A percentile compares a stretch with the other conserved stretches of the same genome.
phyloP scores from a whole-genome alignment of 2,113 vertebrate species.

The Andinoacara biseriatus region DNA sequence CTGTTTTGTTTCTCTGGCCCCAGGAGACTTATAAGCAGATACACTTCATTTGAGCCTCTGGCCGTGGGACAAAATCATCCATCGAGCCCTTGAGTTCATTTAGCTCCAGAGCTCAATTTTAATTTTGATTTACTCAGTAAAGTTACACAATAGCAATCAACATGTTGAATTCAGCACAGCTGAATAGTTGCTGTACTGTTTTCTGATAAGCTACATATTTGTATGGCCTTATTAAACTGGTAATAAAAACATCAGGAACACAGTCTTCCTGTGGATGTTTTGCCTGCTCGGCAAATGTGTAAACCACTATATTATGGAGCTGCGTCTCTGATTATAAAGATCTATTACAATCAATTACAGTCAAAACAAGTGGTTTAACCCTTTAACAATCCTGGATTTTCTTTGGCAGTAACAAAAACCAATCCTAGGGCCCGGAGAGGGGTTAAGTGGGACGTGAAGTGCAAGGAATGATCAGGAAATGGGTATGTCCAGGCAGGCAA shows the following conservation, averaged over 20 bases:
- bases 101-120: not conserved
- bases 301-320: too few relatives aligned
- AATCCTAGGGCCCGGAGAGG: too few relatives aligned
- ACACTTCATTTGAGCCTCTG: not conserved
- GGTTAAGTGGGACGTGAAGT: not conserved
- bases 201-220: not conserved
- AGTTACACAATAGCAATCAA: not conserved
- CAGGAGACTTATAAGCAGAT: not conserved
- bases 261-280: not conserved
- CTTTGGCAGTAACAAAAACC: too few relatives aligned
- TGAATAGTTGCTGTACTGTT: not conserved
- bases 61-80: not conserved
- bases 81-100: not conserved
- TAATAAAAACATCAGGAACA: not conserved
- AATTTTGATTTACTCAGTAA: not conserved
- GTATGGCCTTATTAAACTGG: not conserved
- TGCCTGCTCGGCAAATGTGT: too few relatives aligned
- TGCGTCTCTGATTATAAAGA: not conserved
- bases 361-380: not conserved
- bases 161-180: not conserved
- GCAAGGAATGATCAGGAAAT: not conserved
- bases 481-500: not conserved
- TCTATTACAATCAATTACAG: not conserved
- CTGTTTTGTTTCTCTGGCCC: slow-evolving; percentile 27
- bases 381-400: too few relatives aligned